Evolutionary conservation across 2,888 invertebrate genomes (phyloP), one percentile per base, ranked within the genome.

Genomic region (Hyppa rectilinea): DNA sequence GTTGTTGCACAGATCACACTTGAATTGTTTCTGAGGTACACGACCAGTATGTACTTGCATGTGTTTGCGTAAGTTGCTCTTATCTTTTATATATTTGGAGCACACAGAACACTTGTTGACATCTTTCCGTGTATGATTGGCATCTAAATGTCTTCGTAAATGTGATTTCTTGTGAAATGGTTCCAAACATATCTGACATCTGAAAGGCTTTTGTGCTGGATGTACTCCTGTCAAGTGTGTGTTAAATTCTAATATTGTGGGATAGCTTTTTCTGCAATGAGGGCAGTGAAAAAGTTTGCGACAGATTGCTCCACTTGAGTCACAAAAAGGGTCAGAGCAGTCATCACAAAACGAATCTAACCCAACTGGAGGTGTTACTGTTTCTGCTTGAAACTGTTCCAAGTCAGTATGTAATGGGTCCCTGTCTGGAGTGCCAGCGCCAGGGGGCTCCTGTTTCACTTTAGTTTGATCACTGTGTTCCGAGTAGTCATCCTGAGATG

Each of bases 1-100:
- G 78, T 96, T 96, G 85, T 96, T 96, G 84, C 96, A 96, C 64
- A 96, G 87, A 85, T 96, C 96, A 92, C 96, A 96, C 86, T 96
- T 96, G 82, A 96, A 96, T 86, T 96, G 96, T 87, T 96, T 96
- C 83, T 96, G 96, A 63, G 96, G 96, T 61, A 96, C 95, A 49
- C 96, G 89, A 2, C 96, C 96, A 47, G 96, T 96, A 81, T 96
- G 96, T n/a, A 96, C 96, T 88, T 96, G 96, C 96, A 96, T 96
- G 83, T 96, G 96, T 85, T 96, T 96, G 76, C 96, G 95, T 80
- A 96, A 88, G 85, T 96, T 96, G 87, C 96, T 96, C 81, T 96
- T 96, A 88, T 96, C 96, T 88, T 96, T 96, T 71, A 96, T 96
- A 86, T 96, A 96, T 87, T 96, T 96, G 72, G 96, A 96, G 90